phyloP scores from a whole-genome alignment of 2,113 vertebrate genomes.

The Shinisaurus crocodilurus region DNA sequence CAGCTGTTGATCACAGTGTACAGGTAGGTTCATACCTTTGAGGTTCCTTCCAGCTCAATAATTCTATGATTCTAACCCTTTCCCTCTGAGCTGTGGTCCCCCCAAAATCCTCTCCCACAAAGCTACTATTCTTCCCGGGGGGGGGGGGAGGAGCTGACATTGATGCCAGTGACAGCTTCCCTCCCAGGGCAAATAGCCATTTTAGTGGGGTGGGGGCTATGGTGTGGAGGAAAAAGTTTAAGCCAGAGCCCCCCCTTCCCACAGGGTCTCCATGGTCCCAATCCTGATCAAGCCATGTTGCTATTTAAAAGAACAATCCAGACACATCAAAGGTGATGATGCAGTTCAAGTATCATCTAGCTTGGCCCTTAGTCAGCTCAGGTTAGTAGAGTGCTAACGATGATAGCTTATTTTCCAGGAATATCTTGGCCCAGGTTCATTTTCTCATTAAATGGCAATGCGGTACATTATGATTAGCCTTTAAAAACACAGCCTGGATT shows the following conservation, averaged over 20 bases:
- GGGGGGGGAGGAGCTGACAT: neutral
- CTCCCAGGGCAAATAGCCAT: neutral
- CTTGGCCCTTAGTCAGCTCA: neutral
- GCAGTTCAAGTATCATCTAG: neutral
- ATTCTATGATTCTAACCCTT: too few relatives aligned
- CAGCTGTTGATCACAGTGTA: too few relatives aligned
- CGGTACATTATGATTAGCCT: neutral
- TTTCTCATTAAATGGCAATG: conserved; percentile 24
- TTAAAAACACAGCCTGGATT: conserved; percentile 16
- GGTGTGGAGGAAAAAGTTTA: neutral
- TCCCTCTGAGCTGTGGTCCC: neutral
- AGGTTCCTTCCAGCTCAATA: too few relatives aligned
- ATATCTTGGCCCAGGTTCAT: neutral
- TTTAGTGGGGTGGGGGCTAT: neutral
- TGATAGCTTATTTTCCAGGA: neutral
- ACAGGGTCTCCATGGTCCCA: neutral
- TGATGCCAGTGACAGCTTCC: neutral
- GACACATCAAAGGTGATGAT: neutral
- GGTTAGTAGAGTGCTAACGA: neutral
- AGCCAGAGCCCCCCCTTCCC: neutral
- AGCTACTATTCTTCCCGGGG: neutral
- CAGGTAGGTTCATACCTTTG: too few relatives aligned
- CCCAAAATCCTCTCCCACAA: neutral
- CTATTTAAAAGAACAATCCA: neutral
- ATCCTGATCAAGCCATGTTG: neutral